Evolutionary conservation across 2,797 vertebrate genomes (phyloP).

Genomic region (Scolopax bukidnonensis): DNA sequence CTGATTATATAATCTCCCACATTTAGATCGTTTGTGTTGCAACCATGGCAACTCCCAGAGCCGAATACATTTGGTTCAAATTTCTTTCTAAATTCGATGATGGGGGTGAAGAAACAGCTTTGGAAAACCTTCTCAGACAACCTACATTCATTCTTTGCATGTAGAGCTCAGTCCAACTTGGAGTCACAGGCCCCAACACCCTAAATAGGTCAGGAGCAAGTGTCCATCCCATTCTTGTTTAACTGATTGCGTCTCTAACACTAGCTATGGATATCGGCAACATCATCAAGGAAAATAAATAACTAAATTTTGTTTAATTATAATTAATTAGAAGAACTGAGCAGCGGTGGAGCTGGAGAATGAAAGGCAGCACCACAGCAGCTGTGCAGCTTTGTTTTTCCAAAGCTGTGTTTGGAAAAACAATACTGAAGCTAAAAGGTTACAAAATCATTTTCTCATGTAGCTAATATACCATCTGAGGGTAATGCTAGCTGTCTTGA

Average conservation of each 20-base stretch:
- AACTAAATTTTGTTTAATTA: not conserved
- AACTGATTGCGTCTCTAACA: not conserved
- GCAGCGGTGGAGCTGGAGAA: not conserved
- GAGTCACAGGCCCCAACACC: not conserved
- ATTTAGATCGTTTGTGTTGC: constrained; percentile 80
- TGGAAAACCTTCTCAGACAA: constrained; percentile 63
- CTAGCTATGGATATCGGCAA: not conserved
- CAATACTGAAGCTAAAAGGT: not conserved
- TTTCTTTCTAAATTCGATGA: constrained; percentile 80
- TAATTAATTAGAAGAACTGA: not conserved
- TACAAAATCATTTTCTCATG: not conserved
- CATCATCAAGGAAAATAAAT: not conserved
- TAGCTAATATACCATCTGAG: not conserved
- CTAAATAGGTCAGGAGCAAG: not conserved
- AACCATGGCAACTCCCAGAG: constrained; percentile 78
- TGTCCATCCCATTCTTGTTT: not conserved
- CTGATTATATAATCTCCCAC: constrained; percentile 80
- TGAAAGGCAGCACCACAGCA: not conserved
- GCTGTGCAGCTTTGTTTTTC: not conserved
- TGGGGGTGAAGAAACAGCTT: constrained; percentile 74
- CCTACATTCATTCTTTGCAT: constrained; percentile 54
- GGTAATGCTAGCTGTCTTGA: not conserved
- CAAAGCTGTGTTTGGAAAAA: not conserved
- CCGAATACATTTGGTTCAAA: constrained; percentile 66
- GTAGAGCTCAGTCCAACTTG: constrained; percentile 9